Conservation (phyloP, 2,888 invertebrate genomes). For the Acanthacorydalis orientalis region DNA sequence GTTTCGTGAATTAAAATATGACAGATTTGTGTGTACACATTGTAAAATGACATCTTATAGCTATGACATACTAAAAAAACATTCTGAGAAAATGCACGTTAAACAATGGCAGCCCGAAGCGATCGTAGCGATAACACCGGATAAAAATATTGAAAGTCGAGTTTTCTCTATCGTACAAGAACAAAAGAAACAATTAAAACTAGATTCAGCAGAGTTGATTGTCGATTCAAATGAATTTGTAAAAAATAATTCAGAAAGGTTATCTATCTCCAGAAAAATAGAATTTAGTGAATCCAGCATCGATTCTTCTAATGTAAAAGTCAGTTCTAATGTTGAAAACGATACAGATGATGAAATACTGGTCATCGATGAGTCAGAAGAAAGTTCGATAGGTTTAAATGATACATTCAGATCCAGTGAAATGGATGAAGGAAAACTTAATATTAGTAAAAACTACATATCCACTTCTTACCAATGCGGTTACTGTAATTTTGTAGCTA, state of each 20-base stretch:
- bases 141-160: slow-evolving; percentile 35
- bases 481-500: too few relatives aligned
- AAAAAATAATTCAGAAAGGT: too few relatives aligned
- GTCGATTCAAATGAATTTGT: neutral
- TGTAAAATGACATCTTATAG: slow-evolving; percentile 42
- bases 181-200: slow-evolving; percentile 18
- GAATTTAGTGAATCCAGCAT: too few relatives aligned
- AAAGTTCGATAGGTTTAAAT: neutral
- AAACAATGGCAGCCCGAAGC: slow-evolving; percentile 19
- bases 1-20: slow-evolving; percentile 46
- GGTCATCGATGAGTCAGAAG: neutral
- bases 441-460: neutral
- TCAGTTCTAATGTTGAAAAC: too few relatives aligned
- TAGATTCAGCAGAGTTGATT: neutral
- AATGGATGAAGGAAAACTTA: neutral
- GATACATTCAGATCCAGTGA: too few relatives aligned
- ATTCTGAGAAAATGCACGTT: slow-evolving; percentile 33
- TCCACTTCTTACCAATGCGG: too few relatives aligned
- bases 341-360: neutral
- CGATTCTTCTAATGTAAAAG: too few relatives aligned
- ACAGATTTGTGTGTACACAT: slow-evolving; percentile 40
- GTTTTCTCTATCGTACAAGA: slow-evolving; percentile 25
- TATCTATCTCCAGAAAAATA: too few relatives aligned
- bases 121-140: slow-evolving; percentile 23
- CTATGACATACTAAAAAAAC: slow-evolving; percentile 32